Percentiles rank a stretch among this genome's conserved stretches.
Evolutionary conservation across 2,888 invertebrate species (phyloP).

Genomic region (Drosophila colorata): DNA sequence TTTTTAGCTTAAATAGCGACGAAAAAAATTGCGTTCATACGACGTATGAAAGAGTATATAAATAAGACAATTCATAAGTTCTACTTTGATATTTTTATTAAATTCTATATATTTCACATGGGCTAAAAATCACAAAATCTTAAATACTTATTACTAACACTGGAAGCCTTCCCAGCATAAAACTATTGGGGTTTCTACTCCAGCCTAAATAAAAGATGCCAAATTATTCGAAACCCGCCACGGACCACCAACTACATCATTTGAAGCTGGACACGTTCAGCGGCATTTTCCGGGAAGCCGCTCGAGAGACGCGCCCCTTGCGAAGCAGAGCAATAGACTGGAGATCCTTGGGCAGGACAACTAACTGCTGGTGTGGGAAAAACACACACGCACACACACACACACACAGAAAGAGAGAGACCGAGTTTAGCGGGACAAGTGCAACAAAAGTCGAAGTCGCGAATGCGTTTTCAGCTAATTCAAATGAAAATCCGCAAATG

Average conservation of each 20-base stretch:
- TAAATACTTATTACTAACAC: too few species aligned
- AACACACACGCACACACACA: conserved; percentile 17
- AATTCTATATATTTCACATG: too few species aligned
- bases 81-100: too few species aligned
- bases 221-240: too few species aligned
- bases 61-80: too few species aligned
- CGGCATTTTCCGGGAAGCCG: conserved; percentile 33
- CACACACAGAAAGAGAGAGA: conserved; percentile 6
- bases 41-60: too few species aligned
- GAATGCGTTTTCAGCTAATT: conserved; percentile 29
- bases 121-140: too few species aligned
- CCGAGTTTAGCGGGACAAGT: conserved; percentile 51
- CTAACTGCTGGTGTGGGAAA: conserved; percentile 21
- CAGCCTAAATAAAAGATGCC: too few species aligned
- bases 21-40: too few species aligned
- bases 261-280: conserved; percentile 4
- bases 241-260: neutral
- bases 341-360: conserved; percentile 15
- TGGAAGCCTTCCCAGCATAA: too few species aligned
- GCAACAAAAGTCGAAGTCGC: conserved; percentile 56
- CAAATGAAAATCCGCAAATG: conserved; percentile 62
- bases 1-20: too few species aligned
- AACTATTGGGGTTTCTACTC: too few species aligned
- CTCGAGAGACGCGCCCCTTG: conserved; percentile 30
- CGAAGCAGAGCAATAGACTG: neutral